A percentile compares a stretch with the other conserved stretches of the same genome.
Evolutionary conservation across 2,113 vertebrate species (phyloP).

Genomic region (Gavia stellata): DNA sequence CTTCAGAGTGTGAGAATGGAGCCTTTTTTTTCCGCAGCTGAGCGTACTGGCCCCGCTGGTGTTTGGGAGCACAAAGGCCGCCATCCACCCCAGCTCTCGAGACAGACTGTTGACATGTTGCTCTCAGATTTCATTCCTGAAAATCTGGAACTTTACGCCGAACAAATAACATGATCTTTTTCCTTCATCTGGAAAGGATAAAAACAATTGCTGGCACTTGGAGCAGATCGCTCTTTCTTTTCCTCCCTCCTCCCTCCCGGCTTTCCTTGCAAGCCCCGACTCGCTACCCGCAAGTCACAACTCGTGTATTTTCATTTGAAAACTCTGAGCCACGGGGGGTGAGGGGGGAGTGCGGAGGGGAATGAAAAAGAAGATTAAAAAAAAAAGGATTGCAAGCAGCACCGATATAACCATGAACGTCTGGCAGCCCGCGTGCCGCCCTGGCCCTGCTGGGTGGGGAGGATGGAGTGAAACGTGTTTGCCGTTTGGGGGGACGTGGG

Average conservation of each 20-base stretch:
- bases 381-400: neutral
- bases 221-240: conserved; percentile 30
- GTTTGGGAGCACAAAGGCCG: conserved; percentile 74
- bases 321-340: conserved; percentile 52
- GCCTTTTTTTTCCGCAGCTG: conserved; percentile 56
- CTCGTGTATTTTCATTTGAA: conserved; percentile 61
- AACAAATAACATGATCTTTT: conserved; percentile 73
- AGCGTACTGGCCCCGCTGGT: conserved; percentile 62
- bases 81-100: conserved; percentile 65
- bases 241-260: conserved; percentile 9
- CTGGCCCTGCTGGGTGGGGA: neutral
- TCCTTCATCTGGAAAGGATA: conserved; percentile 65
- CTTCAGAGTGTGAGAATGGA: conserved; percentile 70
- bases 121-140: conserved; percentile 75
- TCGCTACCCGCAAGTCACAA: conserved; percentile 59
- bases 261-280: conserved; percentile 44
- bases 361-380: conserved; percentile 43
- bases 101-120: conserved; percentile 64
- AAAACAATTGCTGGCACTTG: conserved; percentile 69
- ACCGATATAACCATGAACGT: neutral
- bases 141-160: conserved; percentile 73
- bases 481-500: neutral
- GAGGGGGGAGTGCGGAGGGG: neutral
- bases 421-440: neutral
- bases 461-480: fast-evolving